These are phyloP conservation scores for Sturnira hondurensis DNA, from an alignment of 2,113 vertebrate species.

Conservation along the genomic window DNA sequence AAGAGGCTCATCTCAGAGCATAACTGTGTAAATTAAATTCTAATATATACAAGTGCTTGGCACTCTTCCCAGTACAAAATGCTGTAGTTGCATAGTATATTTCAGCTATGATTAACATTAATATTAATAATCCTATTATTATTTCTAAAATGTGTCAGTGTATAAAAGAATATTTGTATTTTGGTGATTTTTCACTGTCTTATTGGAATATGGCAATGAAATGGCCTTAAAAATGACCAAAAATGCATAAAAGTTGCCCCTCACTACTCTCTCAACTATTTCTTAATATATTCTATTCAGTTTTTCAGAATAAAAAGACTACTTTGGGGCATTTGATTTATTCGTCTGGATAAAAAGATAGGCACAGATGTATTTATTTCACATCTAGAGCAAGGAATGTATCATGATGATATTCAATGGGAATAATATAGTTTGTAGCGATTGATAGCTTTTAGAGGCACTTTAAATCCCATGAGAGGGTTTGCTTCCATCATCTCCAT, in stretches of 20 bases:
- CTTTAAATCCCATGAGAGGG: not conserved
- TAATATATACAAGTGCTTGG: not conserved
- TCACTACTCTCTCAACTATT: not conserved
- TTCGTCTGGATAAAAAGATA: slow-evolving; percentile 43
- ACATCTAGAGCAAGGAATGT: slow-evolving; percentile 36
- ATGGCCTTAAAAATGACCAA: not conserved
- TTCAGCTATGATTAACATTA: not conserved
- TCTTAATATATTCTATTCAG: not conserved
- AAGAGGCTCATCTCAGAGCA: not conserved
- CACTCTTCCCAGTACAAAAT: not conserved
- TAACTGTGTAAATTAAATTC: not conserved
- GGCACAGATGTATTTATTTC: slow-evolving; percentile 51
- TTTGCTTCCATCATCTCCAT: not conserved
- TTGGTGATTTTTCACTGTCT: not conserved
- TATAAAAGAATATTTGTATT: not conserved
- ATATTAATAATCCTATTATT: not conserved
- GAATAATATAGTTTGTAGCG: slow-evolving; percentile 18
- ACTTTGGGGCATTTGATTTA: slow-evolving; percentile 53
- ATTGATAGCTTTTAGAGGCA: slow-evolving; percentile 47
- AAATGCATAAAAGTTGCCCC: not conserved
- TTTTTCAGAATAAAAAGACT: slow-evolving; percentile 34
- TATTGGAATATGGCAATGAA: not conserved
- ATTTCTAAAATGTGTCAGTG: not conserved
- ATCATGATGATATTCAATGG: slow-evolving; percentile 45
- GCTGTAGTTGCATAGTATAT: not conserved